Base-by-base conservation (phyloP, 2,888 invertebrate genomes). In the Trachelus troglodyta region DNA sequence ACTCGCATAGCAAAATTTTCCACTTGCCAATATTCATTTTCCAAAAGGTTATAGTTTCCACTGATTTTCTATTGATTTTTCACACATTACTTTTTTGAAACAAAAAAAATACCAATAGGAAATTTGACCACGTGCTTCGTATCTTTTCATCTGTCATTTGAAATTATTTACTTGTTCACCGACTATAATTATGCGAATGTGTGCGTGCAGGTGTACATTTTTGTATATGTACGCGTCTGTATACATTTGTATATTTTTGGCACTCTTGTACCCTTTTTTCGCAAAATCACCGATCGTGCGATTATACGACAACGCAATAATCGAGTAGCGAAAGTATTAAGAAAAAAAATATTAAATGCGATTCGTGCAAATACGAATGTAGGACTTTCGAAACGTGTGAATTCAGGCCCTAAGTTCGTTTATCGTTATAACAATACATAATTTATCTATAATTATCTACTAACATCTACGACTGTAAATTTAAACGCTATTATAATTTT, bases 371-470 rank as follows among this genome's bases (percentile, higher is more conserved):
- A 73, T 76, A 56, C 35, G 34, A 31, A 33, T 37, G 76, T 73
- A 73, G 74, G 34, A 80, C 79, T n/a, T 76, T 77, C 68, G 73
- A 40, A 75, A 37, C 31, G 34, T 75, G 74, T 82, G 82, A 81
- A 83, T 86, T 86, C 87, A 87, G 85, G 87, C 86, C 87, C 87
- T 85, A 82, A 79, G 79, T 84, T 87, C 83, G 85, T 85, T 87
- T 83, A 85, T 84, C 80, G 81, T 83, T 83, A 80, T 75, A 56
- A 40, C 15, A 40, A 56, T 23, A 56, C 34, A 34, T 56, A 6
- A 15, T 56, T 56, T 56, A 23, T 56, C 2, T 56, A 56, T 23
- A 56, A 56, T 23, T 56, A 56, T 23, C 40, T 56, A 23, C 23
- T 23, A 56, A 56, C 40, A 56, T 9, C 15, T 56, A 56, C 40